phyloP scores from a whole-genome alignment of 2,797 vertebrate species.

The Borostomias antarcticus region DNA sequence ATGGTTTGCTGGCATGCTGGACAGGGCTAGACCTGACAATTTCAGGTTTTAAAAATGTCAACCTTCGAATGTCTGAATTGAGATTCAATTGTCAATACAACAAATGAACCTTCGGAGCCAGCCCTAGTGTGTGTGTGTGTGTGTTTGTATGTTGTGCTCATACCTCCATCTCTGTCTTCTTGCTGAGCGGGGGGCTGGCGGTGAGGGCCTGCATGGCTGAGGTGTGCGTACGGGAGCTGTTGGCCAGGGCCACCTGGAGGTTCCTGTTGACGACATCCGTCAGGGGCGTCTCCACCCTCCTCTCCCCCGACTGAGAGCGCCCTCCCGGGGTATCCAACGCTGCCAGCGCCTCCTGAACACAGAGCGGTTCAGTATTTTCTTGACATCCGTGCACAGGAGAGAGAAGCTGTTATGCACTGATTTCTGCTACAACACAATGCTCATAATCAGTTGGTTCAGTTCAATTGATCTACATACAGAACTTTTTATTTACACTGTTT shows the following conservation, averaged over 20 bases:
- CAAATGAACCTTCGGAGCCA: no score
- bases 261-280: conserved; percentile 90
- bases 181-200: conserved; percentile 84
- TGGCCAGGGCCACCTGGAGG: conserved; percentile 87
- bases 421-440: no score
- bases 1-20: no score
- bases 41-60: no score
- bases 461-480: no score
- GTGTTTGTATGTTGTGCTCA: not conserved
- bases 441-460: no score
- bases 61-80: not conserved
- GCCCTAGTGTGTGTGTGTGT: not conserved
- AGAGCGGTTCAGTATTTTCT: no score
- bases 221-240: conserved; percentile 74
- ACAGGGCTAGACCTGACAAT: no score
- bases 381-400: no score
- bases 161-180: conserved; percentile 72
- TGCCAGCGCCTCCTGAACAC: conserved; percentile 86
- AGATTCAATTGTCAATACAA: not conserved
- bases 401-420: no score
- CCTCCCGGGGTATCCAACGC: conserved; percentile 86
- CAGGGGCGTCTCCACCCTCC: conserved; percentile 85
- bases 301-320: conserved; percentile 67
- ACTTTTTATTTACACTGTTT: no score
- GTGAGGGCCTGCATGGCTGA: conserved; percentile 72